Evolutionary conservation across 2,113 vertebrate genomes (phyloP).

Genomic region (Xiphias gladius): DNA sequence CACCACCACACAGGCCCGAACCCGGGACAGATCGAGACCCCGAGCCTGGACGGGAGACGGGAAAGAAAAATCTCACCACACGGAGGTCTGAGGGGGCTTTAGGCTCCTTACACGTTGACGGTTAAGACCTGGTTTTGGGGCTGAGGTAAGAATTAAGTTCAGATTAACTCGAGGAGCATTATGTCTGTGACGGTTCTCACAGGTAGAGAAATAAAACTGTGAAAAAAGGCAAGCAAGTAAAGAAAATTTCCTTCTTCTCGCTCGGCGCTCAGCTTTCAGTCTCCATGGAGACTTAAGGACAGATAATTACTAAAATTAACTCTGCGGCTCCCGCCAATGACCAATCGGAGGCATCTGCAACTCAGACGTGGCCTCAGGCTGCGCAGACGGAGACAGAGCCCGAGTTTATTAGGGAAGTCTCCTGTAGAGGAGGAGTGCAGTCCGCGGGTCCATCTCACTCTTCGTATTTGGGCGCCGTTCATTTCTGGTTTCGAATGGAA

Average conservation of each 20-base stretch:
- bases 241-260: too few relatives aligned
- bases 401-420: neutral
- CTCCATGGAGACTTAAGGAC: slow-evolving; percentile 62
- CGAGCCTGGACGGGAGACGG: slow-evolving; percentile 85
- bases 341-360: slow-evolving; percentile 58
- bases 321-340: slow-evolving; percentile 43
- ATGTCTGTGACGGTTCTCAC: too few relatives aligned
- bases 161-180: too few relatives aligned
- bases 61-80: neutral
- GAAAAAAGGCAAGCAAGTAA: neutral
- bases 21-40: slow-evolving; percentile 95
- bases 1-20: slow-evolving; percentile 97
- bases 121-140: too few relatives aligned
- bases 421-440: neutral
- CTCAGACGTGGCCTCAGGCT: neutral
- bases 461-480: too few relatives aligned
- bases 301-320: slow-evolving; percentile 69
- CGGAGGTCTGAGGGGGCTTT: neutral
- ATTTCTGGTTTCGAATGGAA: too few relatives aligned
- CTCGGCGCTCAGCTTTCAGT: slow-evolving; percentile 40
- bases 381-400: too few relatives aligned
- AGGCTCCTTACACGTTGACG: too few relatives aligned
- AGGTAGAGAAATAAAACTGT: neutral
- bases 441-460: neutral
- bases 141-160: too few relatives aligned